Percentiles rank a stretch among this genome's conserved stretches.
Evolutionary conservation across 1,140 invertebrate species (phyloP).

Genomic region (Conopomorpha cramerella): DNA sequence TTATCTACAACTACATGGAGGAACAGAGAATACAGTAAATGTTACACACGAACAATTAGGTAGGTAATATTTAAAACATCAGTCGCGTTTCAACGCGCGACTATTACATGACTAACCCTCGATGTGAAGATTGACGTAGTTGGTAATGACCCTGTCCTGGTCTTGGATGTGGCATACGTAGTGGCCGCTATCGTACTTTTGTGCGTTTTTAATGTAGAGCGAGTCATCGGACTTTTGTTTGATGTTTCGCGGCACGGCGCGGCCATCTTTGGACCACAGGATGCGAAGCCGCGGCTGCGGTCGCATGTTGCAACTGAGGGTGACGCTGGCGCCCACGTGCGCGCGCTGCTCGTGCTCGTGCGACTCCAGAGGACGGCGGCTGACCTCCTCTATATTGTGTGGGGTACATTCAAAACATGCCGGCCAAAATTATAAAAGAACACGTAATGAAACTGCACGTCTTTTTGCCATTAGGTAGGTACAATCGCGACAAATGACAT

Average conservation of each 20-base stretch:
- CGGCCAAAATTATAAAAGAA: no score
- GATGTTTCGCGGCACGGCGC: slow-evolving; percentile 43
- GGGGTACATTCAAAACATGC: slow-evolving; percentile 28
- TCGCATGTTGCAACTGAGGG: slow-evolving; percentile 61
- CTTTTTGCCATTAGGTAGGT: no score
- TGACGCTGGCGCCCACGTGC: slow-evolving; percentile 61
- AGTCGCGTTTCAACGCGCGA: slow-evolving; percentile 17
- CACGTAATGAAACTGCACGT: no score
- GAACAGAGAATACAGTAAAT: not conserved
- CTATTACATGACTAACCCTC: slow-evolving; percentile 66
- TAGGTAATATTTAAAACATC: no score
- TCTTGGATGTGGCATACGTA: slow-evolving; percentile 71
- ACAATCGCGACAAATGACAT: no score
- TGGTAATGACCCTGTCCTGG: slow-evolving; percentile 50
- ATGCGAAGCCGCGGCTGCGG: slow-evolving; percentile 40
- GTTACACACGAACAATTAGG: not conserved
- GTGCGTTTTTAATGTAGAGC: slow-evolving; percentile 56
- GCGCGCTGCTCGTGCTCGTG: slow-evolving; percentile 46
- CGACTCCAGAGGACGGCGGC: slow-evolving; percentile 21
- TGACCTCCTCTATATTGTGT: slow-evolving; percentile 38
- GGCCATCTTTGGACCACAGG: slow-evolving; percentile 60
- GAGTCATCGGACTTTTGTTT: slow-evolving; percentile 26
- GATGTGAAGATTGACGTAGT: slow-evolving; percentile 71
- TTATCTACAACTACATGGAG: not conserved
- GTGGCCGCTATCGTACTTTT: slow-evolving; percentile 67